These are phyloP conservation scores for Delphinus delphis DNA, from an alignment of 2,113 vertebrate genomes.

Conservation along the genomic window DNA sequence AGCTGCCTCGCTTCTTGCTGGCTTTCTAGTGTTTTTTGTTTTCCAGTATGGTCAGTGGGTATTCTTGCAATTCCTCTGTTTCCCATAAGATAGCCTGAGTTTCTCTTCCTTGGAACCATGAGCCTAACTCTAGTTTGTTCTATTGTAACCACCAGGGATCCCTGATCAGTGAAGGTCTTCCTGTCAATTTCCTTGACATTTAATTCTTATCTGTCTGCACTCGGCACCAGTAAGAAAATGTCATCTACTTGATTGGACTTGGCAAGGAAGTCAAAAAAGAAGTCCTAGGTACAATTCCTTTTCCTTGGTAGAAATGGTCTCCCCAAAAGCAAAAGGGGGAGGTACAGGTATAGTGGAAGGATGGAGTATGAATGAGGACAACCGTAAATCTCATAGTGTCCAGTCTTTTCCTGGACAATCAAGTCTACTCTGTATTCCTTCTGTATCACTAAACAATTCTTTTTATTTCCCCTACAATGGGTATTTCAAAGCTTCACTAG, in stretches of 20 bases:
- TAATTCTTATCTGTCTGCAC: neutral
- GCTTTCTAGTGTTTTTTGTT: neutral
- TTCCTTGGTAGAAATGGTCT: neutral
- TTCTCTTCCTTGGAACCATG: neutral
- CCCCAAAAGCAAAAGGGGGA: neutral
- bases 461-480: neutral
- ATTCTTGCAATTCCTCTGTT: neutral
- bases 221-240: neutral
- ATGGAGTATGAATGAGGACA: neutral
- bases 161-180: neutral
- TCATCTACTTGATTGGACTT: neutral
- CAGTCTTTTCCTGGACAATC: neutral
- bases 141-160: neutral
- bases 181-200: neutral
- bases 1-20: neutral
- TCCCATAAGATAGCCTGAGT: neutral
- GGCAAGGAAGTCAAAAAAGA: neutral
- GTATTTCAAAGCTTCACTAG: neutral
- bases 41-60: neutral
- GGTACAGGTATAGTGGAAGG: neutral
- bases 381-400: neutral
- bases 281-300: neutral
- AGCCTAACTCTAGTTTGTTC: neutral
- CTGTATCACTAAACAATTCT: neutral
- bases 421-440: neutral